phyloP scores from a whole-genome alignment of 35 echinoderm and acorn worm genomes.

The Lytechinus variegatus region DNA sequence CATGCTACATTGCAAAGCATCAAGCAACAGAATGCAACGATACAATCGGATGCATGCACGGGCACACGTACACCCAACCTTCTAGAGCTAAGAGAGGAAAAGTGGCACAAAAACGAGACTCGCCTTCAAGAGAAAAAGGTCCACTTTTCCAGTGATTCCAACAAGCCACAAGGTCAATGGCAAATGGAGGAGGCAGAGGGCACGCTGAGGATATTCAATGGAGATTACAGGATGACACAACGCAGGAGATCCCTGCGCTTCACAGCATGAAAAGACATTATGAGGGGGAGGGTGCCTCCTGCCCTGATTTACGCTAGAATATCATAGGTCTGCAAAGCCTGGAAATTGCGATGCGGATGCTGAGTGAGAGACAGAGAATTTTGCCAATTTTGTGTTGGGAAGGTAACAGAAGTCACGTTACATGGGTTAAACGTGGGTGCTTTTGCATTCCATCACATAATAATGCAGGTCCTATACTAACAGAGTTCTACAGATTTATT shows the following conservation, averaged over 20 bases:
- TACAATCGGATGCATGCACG: too few relatives aligned
- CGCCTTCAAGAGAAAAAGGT: neutral
- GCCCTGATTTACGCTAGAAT: neutral
- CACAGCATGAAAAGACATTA: constrained; percentile 18
- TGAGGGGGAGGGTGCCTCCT: neutral
- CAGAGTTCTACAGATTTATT: too few relatives aligned
- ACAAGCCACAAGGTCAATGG: neutral
- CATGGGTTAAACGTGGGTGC: neutral
- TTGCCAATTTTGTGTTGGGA: neutral
- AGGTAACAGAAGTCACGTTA: neutral
- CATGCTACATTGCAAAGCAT: too few relatives aligned
- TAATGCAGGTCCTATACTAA: too few relatives aligned
- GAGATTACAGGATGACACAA: neutral
- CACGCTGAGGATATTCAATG: neutral
- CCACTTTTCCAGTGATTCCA: neutral
- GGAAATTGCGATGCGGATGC: neutral
- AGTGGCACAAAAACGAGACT: neutral
- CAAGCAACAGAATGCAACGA: too few relatives aligned
- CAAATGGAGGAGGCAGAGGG: neutral
- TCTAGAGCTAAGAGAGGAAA: neutral
- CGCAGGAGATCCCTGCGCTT: neutral
- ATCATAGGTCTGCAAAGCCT: neutral
- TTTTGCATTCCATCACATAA: neutral
- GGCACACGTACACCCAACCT: too few relatives aligned
- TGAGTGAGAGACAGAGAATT: neutral